These are phyloP conservation scores for Sorex araneus DNA, from an alignment of 2,113 vertebrate genomes.

Conservation along the genomic window DNA sequence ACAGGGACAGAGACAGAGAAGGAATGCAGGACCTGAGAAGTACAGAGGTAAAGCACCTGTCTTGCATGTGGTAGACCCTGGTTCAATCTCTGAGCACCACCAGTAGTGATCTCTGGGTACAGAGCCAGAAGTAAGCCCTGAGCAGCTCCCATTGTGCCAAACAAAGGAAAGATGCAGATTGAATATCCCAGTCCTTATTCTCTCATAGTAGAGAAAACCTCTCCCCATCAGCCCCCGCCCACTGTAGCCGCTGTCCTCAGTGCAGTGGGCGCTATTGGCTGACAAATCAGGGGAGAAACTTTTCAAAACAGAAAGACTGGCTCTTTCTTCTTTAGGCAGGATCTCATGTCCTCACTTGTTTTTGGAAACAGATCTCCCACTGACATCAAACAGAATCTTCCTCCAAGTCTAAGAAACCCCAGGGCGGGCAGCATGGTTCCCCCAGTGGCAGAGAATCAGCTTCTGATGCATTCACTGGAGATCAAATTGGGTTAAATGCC, in stretches of 20 bases:
- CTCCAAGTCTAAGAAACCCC: slow-evolving; percentile 67
- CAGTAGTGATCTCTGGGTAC: too few relatives aligned
- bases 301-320: slow-evolving; percentile 26
- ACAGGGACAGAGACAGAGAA: too few relatives aligned
- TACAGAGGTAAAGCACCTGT: too few relatives aligned
- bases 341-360: slow-evolving; percentile 13
- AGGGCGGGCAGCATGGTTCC: slow-evolving; percentile 49
- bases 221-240: background rate
- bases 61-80: too few relatives aligned
- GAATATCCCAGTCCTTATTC: background rate
- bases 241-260: rapidly evolving
- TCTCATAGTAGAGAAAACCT: background rate
- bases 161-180: background rate
- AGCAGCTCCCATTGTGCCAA: too few relatives aligned
- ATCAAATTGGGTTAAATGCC: slow-evolving; percentile 83
- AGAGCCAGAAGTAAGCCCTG: too few relatives aligned
- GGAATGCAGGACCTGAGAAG: too few relatives aligned
- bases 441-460: slow-evolving; percentile 21
- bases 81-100: too few relatives aligned
- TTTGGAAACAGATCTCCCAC: slow-evolving; percentile 76
- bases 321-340: background rate
- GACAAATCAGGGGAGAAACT: background rate
- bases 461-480: slow-evolving; percentile 43
- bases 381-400: slow-evolving; percentile 77
- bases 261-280: background rate